Evolutionary conservation across 1,140 invertebrate species (phyloP), one percentile per base, ranked within the genome.

Genomic region (Dryas iulia): DNA sequence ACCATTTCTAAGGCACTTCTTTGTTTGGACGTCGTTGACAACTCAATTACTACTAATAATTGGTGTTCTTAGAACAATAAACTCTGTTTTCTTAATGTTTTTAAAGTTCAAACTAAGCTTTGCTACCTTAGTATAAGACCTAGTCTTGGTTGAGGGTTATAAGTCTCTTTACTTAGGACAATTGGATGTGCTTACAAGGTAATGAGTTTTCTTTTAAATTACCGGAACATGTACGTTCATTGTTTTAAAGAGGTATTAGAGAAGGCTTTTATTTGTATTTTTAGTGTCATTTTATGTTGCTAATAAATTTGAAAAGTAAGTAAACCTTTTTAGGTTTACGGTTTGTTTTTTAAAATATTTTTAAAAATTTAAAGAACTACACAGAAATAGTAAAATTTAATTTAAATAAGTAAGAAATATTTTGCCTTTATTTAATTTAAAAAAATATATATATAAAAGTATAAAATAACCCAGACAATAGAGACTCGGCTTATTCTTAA

Each of bases 1-100:
- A 60, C 59, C 12, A 62, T 61, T 71, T 62, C 63, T 59, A 66
- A 62, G 47, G 59, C 59, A 66, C 63, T 59, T 47, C 69, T 66
- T 33, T 66, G 30, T 66, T 47, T 53, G 31, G 35, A 39, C 10
- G 54, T 53, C 54, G 62, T 53, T 65, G 62, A 65, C 62, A 65
- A 57, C 54, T 65, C 62, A 58, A 65, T 65, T 57, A 65, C 31
- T 3, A 21, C n/a, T 28, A 21, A 47, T 21, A 47, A 65, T 65
- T 25, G 53, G 23, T 57, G 33, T 65, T 65, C 62, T 65, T 11
- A 25, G 62, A 65, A 64, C 53, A 52, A 57, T 24, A 57, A 33
- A 24, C 61, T 30, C 21, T 30, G 30, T 52, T 25, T 21, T 30
- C 18, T 0, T 47, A 21, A n/a, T 21, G 54, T 14, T 35, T 33